phyloP scores from a whole-genome alignment of 2,888 invertebrate genomes.

The Orchesellides sinensis region DNA sequence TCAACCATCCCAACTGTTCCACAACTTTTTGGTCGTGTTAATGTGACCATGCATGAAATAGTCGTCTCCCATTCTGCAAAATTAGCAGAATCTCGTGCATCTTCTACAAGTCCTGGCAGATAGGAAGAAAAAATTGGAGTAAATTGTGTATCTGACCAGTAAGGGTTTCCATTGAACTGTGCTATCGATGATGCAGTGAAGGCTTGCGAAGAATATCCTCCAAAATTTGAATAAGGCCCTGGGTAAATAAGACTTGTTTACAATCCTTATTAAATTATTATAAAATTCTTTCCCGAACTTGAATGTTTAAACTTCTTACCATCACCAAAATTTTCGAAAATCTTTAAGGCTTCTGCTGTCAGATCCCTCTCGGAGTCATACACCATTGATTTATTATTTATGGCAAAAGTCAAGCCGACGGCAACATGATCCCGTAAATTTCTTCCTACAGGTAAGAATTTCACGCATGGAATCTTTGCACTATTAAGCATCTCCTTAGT shows the following conservation, averaged over 20 bases:
- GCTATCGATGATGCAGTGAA: constrained; percentile 42
- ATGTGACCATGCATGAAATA: background rate
- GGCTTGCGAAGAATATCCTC: constrained; percentile 36
- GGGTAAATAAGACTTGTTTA: background rate
- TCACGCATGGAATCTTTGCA: constrained; percentile 25
- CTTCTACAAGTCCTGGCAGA: too few species aligned
- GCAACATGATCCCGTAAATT: constrained; percentile 57
- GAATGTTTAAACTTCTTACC: constrained; percentile 7
- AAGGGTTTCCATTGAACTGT: constrained; percentile 4
- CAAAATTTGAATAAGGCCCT: constrained; percentile 38
- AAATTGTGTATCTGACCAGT: constrained; percentile 51
- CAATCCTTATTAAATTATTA: background rate
- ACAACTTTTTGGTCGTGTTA: constrained; percentile 51
- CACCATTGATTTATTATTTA: constrained; percentile 17
- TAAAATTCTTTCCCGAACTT: background rate
- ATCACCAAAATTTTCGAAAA: constrained; percentile 29
- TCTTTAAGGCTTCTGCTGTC: constrained; percentile 10
- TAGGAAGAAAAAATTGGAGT: too few species aligned
- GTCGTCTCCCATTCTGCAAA: constrained; percentile 17
- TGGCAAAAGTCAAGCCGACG: constrained; percentile 6
- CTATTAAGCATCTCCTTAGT: background rate
- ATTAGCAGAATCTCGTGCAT: background rate
- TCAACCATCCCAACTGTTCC: constrained; percentile 41
- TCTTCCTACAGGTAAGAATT: constrained; percentile 61
- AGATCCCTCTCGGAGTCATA: constrained; percentile 30